phyloP scores from a whole-genome alignment of 2,888 invertebrate genomes.

The Byasa hedistus region DNA sequence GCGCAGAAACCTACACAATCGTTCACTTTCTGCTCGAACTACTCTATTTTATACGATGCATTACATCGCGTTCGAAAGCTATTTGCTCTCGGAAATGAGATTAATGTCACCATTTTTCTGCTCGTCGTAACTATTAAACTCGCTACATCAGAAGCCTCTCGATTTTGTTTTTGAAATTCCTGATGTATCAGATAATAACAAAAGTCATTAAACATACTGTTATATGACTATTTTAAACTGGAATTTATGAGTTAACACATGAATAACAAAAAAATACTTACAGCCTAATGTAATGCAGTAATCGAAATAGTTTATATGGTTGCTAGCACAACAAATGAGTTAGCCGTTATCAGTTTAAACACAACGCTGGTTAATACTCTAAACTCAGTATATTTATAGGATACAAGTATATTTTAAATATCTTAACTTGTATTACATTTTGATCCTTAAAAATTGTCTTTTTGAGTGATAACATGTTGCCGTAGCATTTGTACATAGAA shows the following conservation, averaged over 20 bases:
- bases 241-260: too few relatives aligned
- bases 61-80: slow-evolving; percentile 31
- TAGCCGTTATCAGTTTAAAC: too few relatives aligned
- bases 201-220: neutral
- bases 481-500: neutral
- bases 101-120: slow-evolving; percentile 32
- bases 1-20: slow-evolving; percentile 26
- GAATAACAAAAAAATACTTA: too few relatives aligned
- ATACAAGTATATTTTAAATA: too few relatives aligned
- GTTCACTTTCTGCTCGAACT: slow-evolving; percentile 29
- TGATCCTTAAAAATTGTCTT: too few relatives aligned
- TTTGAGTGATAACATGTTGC: neutral
- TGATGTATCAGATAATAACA: neutral
- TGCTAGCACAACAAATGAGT: too few relatives aligned
- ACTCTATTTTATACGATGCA: slow-evolving; percentile 30
- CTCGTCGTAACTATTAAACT: slow-evolving; percentile 30
- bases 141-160: slow-evolving; percentile 17
- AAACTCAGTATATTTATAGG: too few relatives aligned
- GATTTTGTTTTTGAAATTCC: neutral
- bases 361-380: too few relatives aligned
- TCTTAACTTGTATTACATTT: too few relatives aligned
- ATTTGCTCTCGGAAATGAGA: slow-evolving; percentile 32
- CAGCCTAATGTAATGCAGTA: too few relatives aligned
- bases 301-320: too few relatives aligned
- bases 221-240: neutral